Evolutionary conservation across 2,888 invertebrate genomes (phyloP).

Genomic region (Pterobdella sp.): DNA sequence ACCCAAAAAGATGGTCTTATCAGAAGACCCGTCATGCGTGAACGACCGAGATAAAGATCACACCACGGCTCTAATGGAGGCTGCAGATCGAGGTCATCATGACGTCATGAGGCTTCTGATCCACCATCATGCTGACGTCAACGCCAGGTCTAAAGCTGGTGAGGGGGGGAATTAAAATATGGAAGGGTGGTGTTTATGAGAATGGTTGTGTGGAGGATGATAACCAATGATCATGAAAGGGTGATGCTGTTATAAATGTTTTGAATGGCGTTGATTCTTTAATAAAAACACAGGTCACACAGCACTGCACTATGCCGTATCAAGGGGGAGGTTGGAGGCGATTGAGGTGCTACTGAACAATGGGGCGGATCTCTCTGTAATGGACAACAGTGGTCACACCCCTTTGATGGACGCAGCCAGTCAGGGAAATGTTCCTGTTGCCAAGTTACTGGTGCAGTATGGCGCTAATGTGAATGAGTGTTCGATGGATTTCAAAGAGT

Average conservation of each 20-base stretch:
- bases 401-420: slow-evolving; percentile 60
- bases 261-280: too few relatives aligned
- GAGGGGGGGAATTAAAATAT: neutral
- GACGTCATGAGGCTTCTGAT: slow-evolving; percentile 78
- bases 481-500: slow-evolving; percentile 97
- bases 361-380: slow-evolving; percentile 90
- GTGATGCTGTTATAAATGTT: too few relatives aligned
- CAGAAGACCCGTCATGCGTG: slow-evolving; percentile 94
- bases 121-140: slow-evolving; percentile 92
- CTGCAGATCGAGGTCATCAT: slow-evolving; percentile 55
- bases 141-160: slow-evolving; percentile 88
- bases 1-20: slow-evolving; percentile 67
- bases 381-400: slow-evolving; percentile 98
- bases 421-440: slow-evolving; percentile 51
- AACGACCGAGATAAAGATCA: slow-evolving; percentile 93
- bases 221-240: too few relatives aligned
- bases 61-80: slow-evolving; percentile 93
- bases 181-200: too few relatives aligned
- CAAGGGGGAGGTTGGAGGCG: slow-evolving; percentile 63
- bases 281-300: slow-evolving; percentile 60
- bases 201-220: too few relatives aligned
- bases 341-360: slow-evolving; percentile 78
- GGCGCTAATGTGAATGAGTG: slow-evolving; percentile 97
- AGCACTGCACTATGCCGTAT: slow-evolving; percentile 80
- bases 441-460: slow-evolving; percentile 70